Evolutionary conservation across 2,888 invertebrate genomes (phyloP).

Genomic region (Temnothorax unifasciatus): DNA sequence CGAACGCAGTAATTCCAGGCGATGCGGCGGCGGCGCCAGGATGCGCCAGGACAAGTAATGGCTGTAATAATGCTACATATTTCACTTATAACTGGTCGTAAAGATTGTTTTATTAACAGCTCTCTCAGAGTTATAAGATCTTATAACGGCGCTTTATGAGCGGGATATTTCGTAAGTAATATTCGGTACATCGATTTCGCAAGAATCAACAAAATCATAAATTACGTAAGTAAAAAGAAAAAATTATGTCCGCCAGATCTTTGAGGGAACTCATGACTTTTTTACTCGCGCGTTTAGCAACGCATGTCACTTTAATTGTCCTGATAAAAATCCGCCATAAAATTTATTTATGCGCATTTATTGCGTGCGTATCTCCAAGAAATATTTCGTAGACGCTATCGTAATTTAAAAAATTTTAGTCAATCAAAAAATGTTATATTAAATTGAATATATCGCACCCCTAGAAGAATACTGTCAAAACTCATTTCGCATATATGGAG

Average conservation of each 20-base stretch:
- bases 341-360: not conserved
- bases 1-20: conserved; percentile 59
- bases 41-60: conserved; percentile 63
- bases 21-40: conserved; percentile 13
- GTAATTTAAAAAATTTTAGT: not conserved
- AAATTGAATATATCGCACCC: not conserved
- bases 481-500: too few species aligned
- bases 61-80: conserved; percentile 67
- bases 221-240: not conserved
- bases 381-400: not conserved
- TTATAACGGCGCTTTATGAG: conserved; percentile 33
- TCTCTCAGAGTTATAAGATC: conserved; percentile 38
- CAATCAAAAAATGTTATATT: not conserved
- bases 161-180: conserved; percentile 29
- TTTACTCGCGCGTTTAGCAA: not conserved
- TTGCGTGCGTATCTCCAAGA: not conserved
- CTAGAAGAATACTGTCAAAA: too few species aligned
- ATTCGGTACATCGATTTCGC: conserved; percentile 61
- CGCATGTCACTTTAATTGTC: not conserved
- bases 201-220: conserved; percentile 4
- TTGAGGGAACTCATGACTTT: too few species aligned
- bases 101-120: conserved; percentile 50
- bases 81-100: conserved; percentile 59
- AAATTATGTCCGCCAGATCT: not conserved
- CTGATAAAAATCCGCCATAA: not conserved